phyloP scores from a whole-genome alignment of 2,113 vertebrate species.

The Xiphorhynchus elegans region DNA sequence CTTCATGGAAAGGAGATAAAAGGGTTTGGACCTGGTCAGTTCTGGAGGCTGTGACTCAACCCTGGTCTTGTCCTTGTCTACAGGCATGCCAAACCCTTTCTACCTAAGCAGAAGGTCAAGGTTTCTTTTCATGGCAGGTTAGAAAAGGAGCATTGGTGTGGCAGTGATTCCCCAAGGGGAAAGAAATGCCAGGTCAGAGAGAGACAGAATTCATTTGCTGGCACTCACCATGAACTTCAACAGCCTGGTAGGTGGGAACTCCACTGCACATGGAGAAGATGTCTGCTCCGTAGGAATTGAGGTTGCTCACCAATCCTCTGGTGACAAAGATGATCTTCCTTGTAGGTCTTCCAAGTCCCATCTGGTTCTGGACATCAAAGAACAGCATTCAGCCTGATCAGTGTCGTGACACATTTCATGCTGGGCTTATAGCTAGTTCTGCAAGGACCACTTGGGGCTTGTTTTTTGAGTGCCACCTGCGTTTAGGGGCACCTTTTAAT shows the following conservation, averaged over 20 bases:
- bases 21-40: no score
- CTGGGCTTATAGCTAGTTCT: neutral
- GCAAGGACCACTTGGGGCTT: fast-evolving
- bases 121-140: no score
- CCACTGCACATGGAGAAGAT: neutral
- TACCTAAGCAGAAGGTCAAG: no score
- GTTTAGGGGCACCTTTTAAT: fast-evolving
- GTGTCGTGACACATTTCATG: neutral
- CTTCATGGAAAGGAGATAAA: no score
- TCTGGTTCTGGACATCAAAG: neutral
- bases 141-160: no score
- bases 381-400: neutral
- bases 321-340: neutral
- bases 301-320: neutral
- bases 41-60: no score
- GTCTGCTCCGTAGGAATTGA: fast-evolving
- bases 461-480: fast-evolving
- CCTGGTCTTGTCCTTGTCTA: no score
- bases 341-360: fast-evolving
- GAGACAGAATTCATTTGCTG: no score
- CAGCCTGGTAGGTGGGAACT: neutral
- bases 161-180: no score
- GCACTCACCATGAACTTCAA: no score
- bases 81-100: no score
- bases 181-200: no score